A percentile compares a stretch with the other conserved stretches of the same genome.
Conservation (phyloP, 2,113 vertebrate genomes). For the Channa maculata region DNA sequence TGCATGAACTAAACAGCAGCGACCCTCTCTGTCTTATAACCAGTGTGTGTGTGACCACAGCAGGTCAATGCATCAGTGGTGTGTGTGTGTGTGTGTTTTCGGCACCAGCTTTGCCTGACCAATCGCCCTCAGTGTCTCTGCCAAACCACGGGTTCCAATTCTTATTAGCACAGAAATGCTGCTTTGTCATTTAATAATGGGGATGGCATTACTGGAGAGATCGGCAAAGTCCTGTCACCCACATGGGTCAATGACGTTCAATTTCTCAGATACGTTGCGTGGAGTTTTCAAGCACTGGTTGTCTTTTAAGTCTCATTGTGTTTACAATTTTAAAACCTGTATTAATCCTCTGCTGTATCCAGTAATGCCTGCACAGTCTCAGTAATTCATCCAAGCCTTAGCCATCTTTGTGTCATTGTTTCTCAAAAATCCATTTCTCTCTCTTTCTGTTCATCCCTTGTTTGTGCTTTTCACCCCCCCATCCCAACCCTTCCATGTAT, state of each 20-base stretch:
- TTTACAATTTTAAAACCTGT: neutral
- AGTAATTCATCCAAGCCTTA: conserved; percentile 79
- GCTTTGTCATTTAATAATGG: conserved; percentile 82
- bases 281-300: neutral
- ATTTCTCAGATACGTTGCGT: conserved; percentile 1
- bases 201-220: conserved; percentile 86
- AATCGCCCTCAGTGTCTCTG: conserved; percentile 76
- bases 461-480: conserved; percentile 76
- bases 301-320: neutral
- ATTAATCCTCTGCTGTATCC: conserved; percentile 75
- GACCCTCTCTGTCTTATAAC: conserved; percentile 22
- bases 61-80: conserved; percentile 8
- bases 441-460: conserved; percentile 82
- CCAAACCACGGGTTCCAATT: conserved; percentile 71
- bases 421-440: conserved; percentile 85
- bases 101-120: conserved; percentile 68
- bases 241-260: neutral
- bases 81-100: conserved; percentile 51
- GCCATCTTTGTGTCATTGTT: conserved; percentile 83
- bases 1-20: conserved; percentile 42
- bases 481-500: conserved; percentile 70
- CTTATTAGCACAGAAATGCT: conserved; percentile 73
- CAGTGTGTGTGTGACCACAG: neutral
- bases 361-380: conserved; percentile 85
- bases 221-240: conserved; percentile 47